phyloP scores from a whole-genome alignment of 1,140 invertebrate species.

The Penaeus japonicus region DNA sequence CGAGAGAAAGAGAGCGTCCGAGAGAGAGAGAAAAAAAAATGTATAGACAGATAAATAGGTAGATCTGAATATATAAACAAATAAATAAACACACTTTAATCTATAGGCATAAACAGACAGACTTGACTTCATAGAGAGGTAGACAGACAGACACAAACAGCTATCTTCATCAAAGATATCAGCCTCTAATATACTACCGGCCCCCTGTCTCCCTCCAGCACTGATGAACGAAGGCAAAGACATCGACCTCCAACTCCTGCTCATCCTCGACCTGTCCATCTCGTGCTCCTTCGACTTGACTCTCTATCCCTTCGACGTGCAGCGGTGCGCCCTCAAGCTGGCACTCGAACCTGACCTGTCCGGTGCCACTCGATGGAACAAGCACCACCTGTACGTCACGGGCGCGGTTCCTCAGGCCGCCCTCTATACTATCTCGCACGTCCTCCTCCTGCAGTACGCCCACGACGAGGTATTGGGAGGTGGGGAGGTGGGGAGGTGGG shows the following conservation, averaged over 20 bases:
- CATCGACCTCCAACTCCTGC: neutral
- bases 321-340: slow-evolving; percentile 26
- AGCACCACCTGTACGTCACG: neutral
- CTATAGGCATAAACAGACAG: no score
- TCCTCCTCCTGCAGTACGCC: neutral
- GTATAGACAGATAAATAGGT: no score
- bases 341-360: neutral
- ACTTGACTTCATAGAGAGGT: no score
- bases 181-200: no score
- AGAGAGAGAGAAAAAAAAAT: no score
- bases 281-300: slow-evolving; percentile 34
- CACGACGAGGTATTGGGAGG: neutral
- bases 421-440: slow-evolving; percentile 17
- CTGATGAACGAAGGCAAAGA: neutral
- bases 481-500: neutral
- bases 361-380: slow-evolving; percentile 26
- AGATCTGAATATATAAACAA: no score
- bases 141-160: no score
- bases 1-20: no score
- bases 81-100: no score
- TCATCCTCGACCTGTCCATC: slow-evolving; percentile 29
- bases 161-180: no score
- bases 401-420: slow-evolving; percentile 1
- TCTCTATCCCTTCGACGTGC: slow-evolving; percentile 42
- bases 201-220: neutral